Base-by-base conservation (phyloP, 2,113 vertebrate genomes). In the Dasyurus viverrinus region DNA sequence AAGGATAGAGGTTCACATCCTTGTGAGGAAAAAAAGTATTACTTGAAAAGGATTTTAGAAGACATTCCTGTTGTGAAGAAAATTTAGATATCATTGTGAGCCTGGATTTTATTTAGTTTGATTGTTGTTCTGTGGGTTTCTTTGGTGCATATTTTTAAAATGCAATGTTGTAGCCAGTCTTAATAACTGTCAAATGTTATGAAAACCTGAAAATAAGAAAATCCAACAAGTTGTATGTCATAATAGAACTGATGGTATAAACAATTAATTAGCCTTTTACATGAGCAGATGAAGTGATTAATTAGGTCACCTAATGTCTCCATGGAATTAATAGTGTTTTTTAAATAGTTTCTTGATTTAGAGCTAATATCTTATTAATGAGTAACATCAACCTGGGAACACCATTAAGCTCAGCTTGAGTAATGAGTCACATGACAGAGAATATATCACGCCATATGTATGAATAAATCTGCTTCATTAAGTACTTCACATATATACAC, bases 201-300 rank as follows among this genome's bases (percentile, higher is more conserved):
- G 3, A 93, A 53, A 36, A 1, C 53, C n/a, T 23, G 26, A 89
- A 26, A 47, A 89, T 19, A 22, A 6, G 3, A 48, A 54, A 93
- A 9, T n/a, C 11, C 48, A 36, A 24, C 42, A 89, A 89, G 36
- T 36, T 30, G 36, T 54, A 46, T 11, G 47, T 55, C 53, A 48
- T 47, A 46, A 3, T 26, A 48, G 30, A 93, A 48, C 8, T 2
- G 46, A 90, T n/a, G 46, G 24, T 11, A 24, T 50, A 48, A 91
- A 10, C 2, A 26, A 92, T 97, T 96, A 26, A 92, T 97, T 96
- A 97, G 93, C 89, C 8, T 91, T 93, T 96, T 94, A 97, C 97
- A 96, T 93, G n/a, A 95, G 25, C 36, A 92, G 50, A 91, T 54
- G 93, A 10, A 96, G 68, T 90, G 23, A 98, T 89, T 94, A 95